Base-by-base conservation (phyloP, 1,140 invertebrate genomes). In the Proctacanthus coquilletti region DNA sequence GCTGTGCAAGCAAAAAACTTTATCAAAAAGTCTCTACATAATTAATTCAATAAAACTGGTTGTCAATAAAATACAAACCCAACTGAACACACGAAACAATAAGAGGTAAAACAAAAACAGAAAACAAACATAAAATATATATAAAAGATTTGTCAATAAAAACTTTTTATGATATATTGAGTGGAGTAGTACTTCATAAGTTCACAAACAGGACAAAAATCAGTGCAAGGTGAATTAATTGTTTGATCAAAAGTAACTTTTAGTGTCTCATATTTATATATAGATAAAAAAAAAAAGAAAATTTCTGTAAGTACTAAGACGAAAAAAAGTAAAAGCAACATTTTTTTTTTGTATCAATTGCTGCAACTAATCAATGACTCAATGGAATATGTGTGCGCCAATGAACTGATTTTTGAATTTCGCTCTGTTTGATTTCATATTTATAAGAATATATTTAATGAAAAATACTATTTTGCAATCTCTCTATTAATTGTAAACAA, bases 1-100 rank as follows among this genome's bases (percentile, higher is more conserved):
- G 45, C 47, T 50, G 56, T 61, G 57, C 57, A 61, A 59, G 58
- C 57, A 61, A 61, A 55, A 42, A 48, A 41, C 13, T 37, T 29
- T 18, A 15, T 13, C 11, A 37, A 25, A 11, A 29, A 18, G 25
- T 13, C 8, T 27, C 23, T 27, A 27, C 23, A 27, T 27, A 9
- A 9, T 27, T 13, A 27, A 27, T 8, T 27, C 8, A 27, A 8
- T 27, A 27, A 27, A 27, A 27, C 23, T 25, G 39, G 4, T 15
- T 34, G 23, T 21, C 23, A 27, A 19, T 29, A 19, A 34, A 13
- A 41, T 43, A 47, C 47, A 34, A 25, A 38, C 25, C 30, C 23
- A 39, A 45, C 34, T 42, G 3, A 36, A 36, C 18, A 36, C 9
- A 36, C n/a, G 17, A 36, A 17, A 21, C 17, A 20, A 21, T 36